Evolutionary conservation across 2,113 vertebrate genomes (phyloP).

Genomic region (Colistium nudipinnis): DNA sequence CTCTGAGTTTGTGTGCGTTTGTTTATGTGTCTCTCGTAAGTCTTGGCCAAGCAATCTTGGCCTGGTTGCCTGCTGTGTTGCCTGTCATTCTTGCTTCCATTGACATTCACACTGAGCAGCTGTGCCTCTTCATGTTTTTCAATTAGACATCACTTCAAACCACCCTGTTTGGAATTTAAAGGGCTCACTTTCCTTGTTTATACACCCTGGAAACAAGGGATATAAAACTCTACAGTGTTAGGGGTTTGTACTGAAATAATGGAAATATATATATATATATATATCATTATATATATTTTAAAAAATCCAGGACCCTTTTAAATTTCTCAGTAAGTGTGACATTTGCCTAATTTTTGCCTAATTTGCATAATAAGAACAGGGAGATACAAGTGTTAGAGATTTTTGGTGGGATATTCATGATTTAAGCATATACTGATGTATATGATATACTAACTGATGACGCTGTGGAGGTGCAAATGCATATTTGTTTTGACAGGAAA

Average conservation of each 20-base stretch:
- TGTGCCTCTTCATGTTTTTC: slow-evolving; percentile 76
- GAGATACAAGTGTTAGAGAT: background rate
- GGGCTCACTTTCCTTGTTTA: slow-evolving; percentile 66
- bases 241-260: background rate
- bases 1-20: slow-evolving; percentile 58
- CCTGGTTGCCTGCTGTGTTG: slow-evolving; percentile 66
- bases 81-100: slow-evolving; percentile 70
- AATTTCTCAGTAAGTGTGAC: background rate
- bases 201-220: slow-evolving; percentile 43
- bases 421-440: background rate
- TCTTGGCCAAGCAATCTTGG: slow-evolving; percentile 63
- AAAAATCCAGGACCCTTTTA: too few species aligned
- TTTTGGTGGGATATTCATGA: background rate
- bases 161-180: slow-evolving; percentile 72
- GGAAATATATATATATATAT: background rate
- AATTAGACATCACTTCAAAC: slow-evolving; percentile 76
- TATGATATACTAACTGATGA: too few species aligned
- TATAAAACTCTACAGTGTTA: slow-evolving; percentile 18
- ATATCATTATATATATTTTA: background rate
- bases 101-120: slow-evolving; percentile 77
- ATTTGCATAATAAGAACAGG: too few species aligned
- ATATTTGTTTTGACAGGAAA: background rate
- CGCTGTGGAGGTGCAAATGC: background rate
- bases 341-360: slow-evolving; percentile 3
- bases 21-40: slow-evolving; percentile 72